A percentile compares a stretch with the other conserved stretches of the same genome.
These are phyloP conservation scores for Cyanoramphus novaezelandiae DNA, from an alignment of 2,113 vertebrate species.

Conservation along the genomic window DNA sequence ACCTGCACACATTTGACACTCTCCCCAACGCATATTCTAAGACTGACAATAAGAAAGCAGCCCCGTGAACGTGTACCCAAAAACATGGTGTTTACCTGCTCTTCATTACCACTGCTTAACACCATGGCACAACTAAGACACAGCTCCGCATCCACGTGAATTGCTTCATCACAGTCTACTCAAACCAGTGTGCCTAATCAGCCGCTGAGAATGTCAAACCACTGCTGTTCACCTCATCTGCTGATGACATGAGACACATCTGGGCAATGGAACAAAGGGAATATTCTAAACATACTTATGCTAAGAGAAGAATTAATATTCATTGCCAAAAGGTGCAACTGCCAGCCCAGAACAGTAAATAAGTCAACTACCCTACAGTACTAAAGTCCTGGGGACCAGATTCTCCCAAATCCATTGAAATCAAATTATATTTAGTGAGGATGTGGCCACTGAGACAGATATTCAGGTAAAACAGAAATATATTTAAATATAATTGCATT, in stretches of 20 bases:
- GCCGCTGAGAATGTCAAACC: constrained; percentile 29
- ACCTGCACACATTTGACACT: neutral
- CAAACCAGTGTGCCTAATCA: constrained; percentile 6
- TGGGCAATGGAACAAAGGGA: constrained; percentile 67
- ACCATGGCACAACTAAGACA: neutral
- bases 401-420: neutral
- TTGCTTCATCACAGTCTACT: constrained; percentile 22
- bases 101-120: neutral
- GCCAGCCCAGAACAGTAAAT: constrained; percentile 18
- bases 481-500: neutral
- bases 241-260: constrained; percentile 56
- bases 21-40: neutral
- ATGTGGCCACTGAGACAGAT: neutral
- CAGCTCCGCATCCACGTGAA: rapidly evolving
- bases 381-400: neutral
- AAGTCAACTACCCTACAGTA: neutral
- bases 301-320: constrained; percentile 66
- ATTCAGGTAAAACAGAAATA: constrained; percentile 25
- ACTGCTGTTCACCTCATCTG: constrained; percentile 60
- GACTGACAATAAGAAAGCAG: neutral
- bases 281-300: constrained; percentile 62
- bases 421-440: neutral
- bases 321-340: constrained; percentile 46
- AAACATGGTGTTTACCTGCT: neutral
- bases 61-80: neutral